These are phyloP conservation scores for Euphysa ruthae DNA, from an alignment of 30 jellyfish, hydroid and myxozoan genomes.

Conservation along the genomic window DNA sequence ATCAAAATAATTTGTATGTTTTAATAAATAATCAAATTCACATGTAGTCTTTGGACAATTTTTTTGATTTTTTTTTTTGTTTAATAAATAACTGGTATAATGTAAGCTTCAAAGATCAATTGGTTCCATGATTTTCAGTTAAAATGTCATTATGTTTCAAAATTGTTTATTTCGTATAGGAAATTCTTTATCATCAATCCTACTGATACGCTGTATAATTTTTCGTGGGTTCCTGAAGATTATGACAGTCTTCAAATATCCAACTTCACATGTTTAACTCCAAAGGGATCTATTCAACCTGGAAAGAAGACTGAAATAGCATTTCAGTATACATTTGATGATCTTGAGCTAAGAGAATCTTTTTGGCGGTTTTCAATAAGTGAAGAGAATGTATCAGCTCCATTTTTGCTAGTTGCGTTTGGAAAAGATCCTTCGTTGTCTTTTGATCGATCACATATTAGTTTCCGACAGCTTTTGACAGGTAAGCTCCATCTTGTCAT, in stretches of 20 bases:
- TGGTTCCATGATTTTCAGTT: too few species aligned
- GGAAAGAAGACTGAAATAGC: conserved; percentile 69
- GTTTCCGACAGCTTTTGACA: conserved; percentile 54
- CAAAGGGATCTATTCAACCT: conserved; percentile 48
- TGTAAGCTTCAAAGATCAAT: too few species aligned
- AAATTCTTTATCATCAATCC: conserved; percentile 69
- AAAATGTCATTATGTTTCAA: too few species aligned
- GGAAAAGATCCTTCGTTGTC: conserved; percentile 78
- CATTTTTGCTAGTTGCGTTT: conserved; percentile 68
- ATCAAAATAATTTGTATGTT: too few species aligned
- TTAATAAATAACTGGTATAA: too few species aligned
- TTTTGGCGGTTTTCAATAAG: conserved; percentile 68
- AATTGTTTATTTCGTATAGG: conserved; percentile 34
- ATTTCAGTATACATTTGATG: conserved; percentile 60
- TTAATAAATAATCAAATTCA: too few species aligned
- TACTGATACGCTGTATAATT: conserved; percentile 54
- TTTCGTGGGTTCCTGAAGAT: conserved; percentile 62
- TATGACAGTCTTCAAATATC: neutral
- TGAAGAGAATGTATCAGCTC: conserved; percentile 69
- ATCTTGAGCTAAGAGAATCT: conserved; percentile 56
- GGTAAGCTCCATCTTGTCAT: conserved; percentile 55
- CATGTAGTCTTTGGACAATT: too few species aligned
- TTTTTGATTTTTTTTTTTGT: too few species aligned
- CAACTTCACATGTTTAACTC: conserved; percentile 49
- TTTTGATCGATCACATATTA: conserved; percentile 72